Evolutionary conservation across 2,797 vertebrate genomes (phyloP).

Genomic region (Labeo calbasu): DNA sequence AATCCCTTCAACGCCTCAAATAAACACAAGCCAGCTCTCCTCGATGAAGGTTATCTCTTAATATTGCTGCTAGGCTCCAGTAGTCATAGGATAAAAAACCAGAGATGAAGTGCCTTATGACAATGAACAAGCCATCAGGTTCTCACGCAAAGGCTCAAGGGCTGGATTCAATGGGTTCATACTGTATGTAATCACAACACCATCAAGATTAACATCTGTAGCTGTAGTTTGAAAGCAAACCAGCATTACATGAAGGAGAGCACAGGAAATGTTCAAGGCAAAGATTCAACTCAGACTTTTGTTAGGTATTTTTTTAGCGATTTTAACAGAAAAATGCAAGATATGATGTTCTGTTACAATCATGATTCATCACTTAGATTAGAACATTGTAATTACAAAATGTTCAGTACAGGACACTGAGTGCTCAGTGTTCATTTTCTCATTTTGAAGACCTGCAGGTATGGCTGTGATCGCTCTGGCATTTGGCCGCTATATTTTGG

Average conservation of each 20-base stretch:
- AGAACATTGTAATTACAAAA: neutral
- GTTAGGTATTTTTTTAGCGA: neutral
- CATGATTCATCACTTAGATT: neutral
- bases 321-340: neutral
- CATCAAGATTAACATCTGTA: neutral
- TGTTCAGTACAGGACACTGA: neutral
- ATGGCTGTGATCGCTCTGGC: constrained; percentile 93
- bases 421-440: neutral
- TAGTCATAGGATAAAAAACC: constrained; percentile 24
- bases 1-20: neutral
- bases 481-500: constrained; percentile 93
- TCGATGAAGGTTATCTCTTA: neutral
- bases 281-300: neutral
- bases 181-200: constrained; percentile 6
- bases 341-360: neutral
- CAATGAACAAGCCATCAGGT: neutral
- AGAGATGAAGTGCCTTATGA: constrained; percentile 44
- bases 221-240: neutral
- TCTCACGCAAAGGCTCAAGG: constrained; percentile 39
- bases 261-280: neutral
- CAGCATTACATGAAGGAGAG: neutral
- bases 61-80: constrained; percentile 12
- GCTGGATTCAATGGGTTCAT: constrained; percentile 14
- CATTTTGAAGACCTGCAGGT: constrained; percentile 83
- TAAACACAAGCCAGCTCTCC: constrained; percentile 34